Evolutionary conservation across 2,888 invertebrate species (phyloP), one percentile per base, ranked within the genome.

Genomic region (Tiliacea citrago): DNA sequence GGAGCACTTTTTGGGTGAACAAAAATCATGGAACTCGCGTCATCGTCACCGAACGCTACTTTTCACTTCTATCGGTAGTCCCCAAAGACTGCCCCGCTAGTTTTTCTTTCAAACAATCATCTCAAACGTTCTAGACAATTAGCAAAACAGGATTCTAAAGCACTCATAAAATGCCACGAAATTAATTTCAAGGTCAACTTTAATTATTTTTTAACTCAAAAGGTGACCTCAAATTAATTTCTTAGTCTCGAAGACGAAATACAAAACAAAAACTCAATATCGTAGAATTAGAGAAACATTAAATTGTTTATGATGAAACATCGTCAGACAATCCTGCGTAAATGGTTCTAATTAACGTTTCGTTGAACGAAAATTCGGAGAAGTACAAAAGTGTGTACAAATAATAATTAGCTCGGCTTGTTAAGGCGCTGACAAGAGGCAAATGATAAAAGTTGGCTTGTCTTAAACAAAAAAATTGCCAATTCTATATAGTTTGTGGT

Each of bases 331-430:
- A 66, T 60, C 55, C 42, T 24, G 5, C 39, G 47, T 53, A 84
- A 83, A 79, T 83, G 49, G 51, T 82, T 67, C 77, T 87, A 85
- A 88, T 88, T 86, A 86, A 78, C 68, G 67, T 81, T 86, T 70
- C 67, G 55, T 68, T 74, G 24, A 66, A 57, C 77, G 13, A 77
- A 81, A 83, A 69, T 79, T 72, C n/a, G 57, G 61, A 74, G 70
- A 67, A 75, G 71, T 83, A 45, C 35, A 58, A 75, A 29, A 61
- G 42, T 67, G 80, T 45, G 16, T 61, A 58, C 24, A 69, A 67
- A 68, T 86, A 88, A 88, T 86, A 87, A 88, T 86, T 83, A 84
- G 77, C 66, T 62, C 61, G 55, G 62, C 67, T 86, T 81, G 82
- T 86, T 86, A 49, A 29, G 49, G n/a, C n/a, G n/a, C n/a, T n/a